Evolutionary conservation across 2,797 vertebrate genomes (phyloP).

Genomic region (Podargus strigoides): DNA sequence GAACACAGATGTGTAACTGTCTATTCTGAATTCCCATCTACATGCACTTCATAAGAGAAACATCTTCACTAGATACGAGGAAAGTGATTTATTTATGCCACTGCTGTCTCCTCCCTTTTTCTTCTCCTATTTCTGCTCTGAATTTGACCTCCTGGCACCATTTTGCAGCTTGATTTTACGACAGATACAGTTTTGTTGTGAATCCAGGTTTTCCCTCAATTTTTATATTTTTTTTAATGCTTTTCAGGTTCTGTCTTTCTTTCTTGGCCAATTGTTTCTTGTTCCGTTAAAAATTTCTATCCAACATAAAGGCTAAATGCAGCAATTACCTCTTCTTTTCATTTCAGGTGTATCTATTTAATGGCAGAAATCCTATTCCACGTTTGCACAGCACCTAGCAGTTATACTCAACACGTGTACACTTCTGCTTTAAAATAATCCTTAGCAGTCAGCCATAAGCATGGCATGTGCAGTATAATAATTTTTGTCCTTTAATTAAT

Average conservation of each 20-base stretch:
- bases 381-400: not conserved
- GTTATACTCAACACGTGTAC: not conserved
- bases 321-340: not conserved
- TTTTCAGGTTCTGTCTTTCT: not conserved
- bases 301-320: not conserved
- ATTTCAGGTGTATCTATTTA: not conserved
- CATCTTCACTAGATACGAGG: rapidly evolving
- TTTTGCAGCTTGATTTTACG: not conserved
- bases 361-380: not conserved
- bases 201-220: not conserved
- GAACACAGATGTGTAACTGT: not conserved
- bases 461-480: not conserved
- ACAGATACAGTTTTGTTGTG: not conserved
- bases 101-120: not conserved
- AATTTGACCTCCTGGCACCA: not conserved
- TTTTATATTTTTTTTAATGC: too few relatives aligned
- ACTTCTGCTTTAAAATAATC: not conserved
- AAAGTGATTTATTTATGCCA: not conserved
- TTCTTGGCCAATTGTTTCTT: not conserved
- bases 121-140: not conserved
- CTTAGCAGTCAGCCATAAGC: not conserved
- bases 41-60: not conserved
- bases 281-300: not conserved
- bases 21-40: not conserved
- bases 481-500: not conserved